Conservation (phyloP, 1,140 invertebrate genomes). For the Antheraea mylitta region DNA sequence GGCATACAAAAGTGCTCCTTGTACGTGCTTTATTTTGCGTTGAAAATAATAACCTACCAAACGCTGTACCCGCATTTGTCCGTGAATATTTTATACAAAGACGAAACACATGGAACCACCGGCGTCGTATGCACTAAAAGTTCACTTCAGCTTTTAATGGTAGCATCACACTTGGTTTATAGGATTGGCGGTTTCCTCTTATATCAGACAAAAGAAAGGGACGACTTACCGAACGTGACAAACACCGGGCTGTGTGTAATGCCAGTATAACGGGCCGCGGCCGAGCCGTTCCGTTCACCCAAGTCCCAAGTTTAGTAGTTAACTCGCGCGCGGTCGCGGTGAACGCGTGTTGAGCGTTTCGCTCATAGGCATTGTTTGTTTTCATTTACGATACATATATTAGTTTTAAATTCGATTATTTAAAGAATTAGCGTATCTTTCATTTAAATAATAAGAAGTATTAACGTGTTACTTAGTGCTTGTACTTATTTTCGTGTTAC, state of each 20-base stretch:
- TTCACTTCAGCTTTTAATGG: conserved; percentile 19
- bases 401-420: conserved; percentile 28
- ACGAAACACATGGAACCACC: conserved; percentile 30
- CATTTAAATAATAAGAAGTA: conserved; percentile 6
- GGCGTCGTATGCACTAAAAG: conserved; percentile 41
- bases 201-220: conserved; percentile 14
- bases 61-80: conserved; percentile 33
- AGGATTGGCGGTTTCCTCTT: conserved; percentile 13
- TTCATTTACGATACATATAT: conserved; percentile 54
- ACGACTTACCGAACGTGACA: conserved; percentile 17
- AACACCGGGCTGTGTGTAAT: conserved; percentile 11
- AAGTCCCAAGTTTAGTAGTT: conserved; percentile 52
- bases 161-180: conserved; percentile 17
- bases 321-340: conserved; percentile 58
- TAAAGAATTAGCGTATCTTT: conserved; percentile 30
- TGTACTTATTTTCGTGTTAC: conserved; percentile 22
- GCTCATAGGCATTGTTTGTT: conserved; percentile 50
- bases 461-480: conserved; percentile 19
- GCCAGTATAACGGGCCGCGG: conserved; percentile 23
- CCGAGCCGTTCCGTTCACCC: conserved; percentile 37
- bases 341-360: conserved; percentile 46
- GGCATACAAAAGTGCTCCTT: conserved; percentile 59
- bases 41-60: conserved; percentile 68
- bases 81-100: conserved; percentile 35
- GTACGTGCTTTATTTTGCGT: conserved; percentile 59